phyloP scores from a whole-genome alignment of 1,140 invertebrate species.

The Orussus abietinus region DNA sequence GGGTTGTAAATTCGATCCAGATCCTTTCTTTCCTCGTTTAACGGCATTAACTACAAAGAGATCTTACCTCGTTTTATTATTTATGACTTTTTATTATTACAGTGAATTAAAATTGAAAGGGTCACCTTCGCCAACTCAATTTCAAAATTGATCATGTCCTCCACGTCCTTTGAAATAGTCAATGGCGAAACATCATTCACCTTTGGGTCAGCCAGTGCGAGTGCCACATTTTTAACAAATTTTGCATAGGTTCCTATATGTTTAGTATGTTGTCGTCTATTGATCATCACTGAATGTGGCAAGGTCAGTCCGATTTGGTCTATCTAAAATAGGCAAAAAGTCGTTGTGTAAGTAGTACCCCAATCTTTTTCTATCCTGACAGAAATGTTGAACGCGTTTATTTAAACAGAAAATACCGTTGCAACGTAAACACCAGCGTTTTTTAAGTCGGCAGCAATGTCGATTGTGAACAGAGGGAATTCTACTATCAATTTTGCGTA shows the following conservation, averaged over 20 bases:
- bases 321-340: not conserved
- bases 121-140: not conserved
- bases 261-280: not conserved
- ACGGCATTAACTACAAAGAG: not conserved
- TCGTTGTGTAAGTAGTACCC: not conserved
- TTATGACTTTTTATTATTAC: not conserved
- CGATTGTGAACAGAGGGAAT: too few relatives aligned
- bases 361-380: not conserved
- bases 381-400: not conserved
- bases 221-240: not conserved
- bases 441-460: too few relatives aligned
- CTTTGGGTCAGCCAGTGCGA: not conserved
- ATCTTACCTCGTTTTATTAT: not conserved
- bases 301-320: not conserved
- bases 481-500: too few relatives aligned
- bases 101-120: not conserved
- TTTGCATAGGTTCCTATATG: not conserved
- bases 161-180: not conserved
- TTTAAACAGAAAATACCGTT: not conserved
- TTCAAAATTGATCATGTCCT: not conserved
- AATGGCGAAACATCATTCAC: not conserved
- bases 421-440: not conserved
- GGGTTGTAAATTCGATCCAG: not conserved
- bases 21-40: not conserved
- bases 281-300: not conserved